phyloP scores from a whole-genome alignment of 35 echinoderm and acorn worm species.

The Lytechinus pictus region DNA sequence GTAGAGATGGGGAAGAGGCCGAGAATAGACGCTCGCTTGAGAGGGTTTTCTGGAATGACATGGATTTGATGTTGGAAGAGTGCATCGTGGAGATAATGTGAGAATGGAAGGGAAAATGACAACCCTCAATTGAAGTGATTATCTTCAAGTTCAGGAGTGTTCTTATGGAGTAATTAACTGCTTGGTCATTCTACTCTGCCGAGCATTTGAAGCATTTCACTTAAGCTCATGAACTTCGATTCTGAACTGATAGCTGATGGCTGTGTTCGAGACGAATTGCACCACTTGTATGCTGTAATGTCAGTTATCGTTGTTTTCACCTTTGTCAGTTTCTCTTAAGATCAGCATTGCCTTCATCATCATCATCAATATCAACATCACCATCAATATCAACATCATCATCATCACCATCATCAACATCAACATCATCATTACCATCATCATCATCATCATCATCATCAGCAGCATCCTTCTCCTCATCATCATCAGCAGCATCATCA shows the following conservation, averaged over 20 bases:
- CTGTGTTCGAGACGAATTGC: background rate
- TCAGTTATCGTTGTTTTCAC: too few relatives aligned
- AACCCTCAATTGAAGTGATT: background rate
- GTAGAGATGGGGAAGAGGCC: background rate
- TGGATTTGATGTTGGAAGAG: constrained; percentile 1
- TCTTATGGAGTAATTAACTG: background rate
- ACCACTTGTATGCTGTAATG: too few relatives aligned
- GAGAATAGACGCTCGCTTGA: constrained; percentile 8
- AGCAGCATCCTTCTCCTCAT: too few relatives aligned
- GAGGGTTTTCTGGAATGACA: background rate
- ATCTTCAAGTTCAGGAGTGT: background rate
- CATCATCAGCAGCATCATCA: background rate
- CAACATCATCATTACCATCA: too few relatives aligned
- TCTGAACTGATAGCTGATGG: background rate
- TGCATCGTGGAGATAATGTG: background rate
- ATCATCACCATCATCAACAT: too few relatives aligned
- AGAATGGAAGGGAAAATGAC: background rate
- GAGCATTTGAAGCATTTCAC: background rate
- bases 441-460: too few relatives aligned
- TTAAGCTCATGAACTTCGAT: background rate
- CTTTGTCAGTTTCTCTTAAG: too few relatives aligned
- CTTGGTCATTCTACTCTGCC: background rate
- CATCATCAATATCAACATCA: too few relatives aligned
- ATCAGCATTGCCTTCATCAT: too few relatives aligned
- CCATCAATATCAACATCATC: too few relatives aligned